phyloP scores from a whole-genome alignment of 2,888 invertebrate species.

The Noctua fimbriata region DNA sequence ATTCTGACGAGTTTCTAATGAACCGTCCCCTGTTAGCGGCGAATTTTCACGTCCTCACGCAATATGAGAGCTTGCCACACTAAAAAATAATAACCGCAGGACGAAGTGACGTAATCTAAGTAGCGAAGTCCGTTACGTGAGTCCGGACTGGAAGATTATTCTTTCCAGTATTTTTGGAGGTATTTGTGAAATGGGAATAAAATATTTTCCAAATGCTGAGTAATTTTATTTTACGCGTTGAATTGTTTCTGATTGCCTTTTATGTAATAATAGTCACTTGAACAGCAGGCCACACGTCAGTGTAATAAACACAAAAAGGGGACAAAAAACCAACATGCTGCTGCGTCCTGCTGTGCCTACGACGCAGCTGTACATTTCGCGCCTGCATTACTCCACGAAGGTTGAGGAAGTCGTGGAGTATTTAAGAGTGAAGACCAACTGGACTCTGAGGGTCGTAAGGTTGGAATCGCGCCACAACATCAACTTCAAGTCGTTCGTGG shows the following conservation, averaged over 20 bases:
- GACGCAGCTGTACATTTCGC: no score
- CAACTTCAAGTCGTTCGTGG: no score
- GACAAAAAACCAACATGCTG: no score
- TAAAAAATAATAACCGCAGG: conserved; percentile 69
- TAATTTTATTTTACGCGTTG: not conserved
- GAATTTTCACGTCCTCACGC: conserved; percentile 64
- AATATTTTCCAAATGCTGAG: not conserved
- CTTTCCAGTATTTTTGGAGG: conserved; percentile 35
- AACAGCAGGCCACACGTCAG: not conserved
- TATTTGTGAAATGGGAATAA: conserved; percentile 21
- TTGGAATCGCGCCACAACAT: no score
- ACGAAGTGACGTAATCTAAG: conserved; percentile 61
- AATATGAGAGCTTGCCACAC: conserved; percentile 70
- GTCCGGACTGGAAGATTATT: conserved; percentile 26
- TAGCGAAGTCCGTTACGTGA: conserved; percentile 48
- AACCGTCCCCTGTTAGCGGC: conserved; percentile 72
- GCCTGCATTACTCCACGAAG: no score
- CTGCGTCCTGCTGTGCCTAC: no score
- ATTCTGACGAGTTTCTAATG: conserved; percentile 80
- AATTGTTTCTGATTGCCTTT: not conserved
- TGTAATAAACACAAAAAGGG: no score
- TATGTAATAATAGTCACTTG: not conserved
- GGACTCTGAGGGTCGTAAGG: no score
- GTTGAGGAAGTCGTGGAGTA: no score
- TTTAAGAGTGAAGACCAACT: no score